Conservation (phyloP, 1,140 invertebrate species). For the Frieseomelitta varia region DNA sequence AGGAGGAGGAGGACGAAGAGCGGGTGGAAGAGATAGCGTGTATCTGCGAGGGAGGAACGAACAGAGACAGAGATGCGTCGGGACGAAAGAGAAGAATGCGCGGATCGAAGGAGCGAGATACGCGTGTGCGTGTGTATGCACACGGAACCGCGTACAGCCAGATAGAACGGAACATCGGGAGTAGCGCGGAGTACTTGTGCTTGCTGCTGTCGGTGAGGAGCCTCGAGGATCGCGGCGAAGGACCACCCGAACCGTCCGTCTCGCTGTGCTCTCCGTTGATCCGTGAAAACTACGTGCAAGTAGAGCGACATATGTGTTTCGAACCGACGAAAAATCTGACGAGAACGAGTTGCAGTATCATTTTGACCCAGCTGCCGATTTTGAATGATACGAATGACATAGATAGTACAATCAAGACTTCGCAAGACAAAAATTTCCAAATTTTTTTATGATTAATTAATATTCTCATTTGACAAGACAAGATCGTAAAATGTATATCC, state of each 20-base stretch:
- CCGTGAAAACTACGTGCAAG: not conserved
- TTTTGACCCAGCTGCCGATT: too few relatives aligned
- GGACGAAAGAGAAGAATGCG: not conserved
- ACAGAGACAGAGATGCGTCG: not conserved
- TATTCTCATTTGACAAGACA: too few relatives aligned
- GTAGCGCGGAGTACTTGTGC: conserved; percentile 40
- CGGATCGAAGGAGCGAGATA: conserved; percentile 32
- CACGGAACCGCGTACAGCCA: conserved; percentile 29
- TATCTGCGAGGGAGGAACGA: conserved; percentile 25
- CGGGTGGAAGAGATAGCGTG: conserved; percentile 14
- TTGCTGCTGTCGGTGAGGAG: conserved; percentile 55
- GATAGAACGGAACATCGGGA: conserved; percentile 37
- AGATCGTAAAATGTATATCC: too few relatives aligned
- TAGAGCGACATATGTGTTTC: not conserved
- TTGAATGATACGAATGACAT: too few relatives aligned
- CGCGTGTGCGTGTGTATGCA: conserved; percentile 16
- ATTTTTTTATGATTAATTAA: too few relatives aligned
- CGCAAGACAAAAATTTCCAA: too few relatives aligned
- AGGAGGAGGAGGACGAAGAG: conserved; percentile 5
- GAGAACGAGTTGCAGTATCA: not conserved
- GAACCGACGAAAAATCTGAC: not conserved
- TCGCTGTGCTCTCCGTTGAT: conserved; percentile 33
- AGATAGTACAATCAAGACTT: too few relatives aligned
- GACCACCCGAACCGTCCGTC: conserved; percentile 68
- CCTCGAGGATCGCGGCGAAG: conserved; percentile 39